phyloP scores from a whole-genome alignment of 1,140 invertebrate species.

The Hypothenemus hampei region DNA sequence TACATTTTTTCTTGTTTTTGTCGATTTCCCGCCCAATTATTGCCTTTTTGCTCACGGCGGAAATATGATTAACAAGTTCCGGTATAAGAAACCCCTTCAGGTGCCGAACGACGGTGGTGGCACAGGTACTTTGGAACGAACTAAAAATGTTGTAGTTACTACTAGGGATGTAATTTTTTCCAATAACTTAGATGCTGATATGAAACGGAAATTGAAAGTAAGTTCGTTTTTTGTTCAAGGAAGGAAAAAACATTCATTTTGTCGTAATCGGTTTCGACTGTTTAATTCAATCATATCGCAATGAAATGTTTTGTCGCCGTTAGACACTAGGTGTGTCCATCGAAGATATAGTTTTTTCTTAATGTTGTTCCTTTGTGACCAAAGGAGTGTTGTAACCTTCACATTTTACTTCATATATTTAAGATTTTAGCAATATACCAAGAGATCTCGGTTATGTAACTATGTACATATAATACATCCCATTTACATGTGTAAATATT shows the following conservation, averaged over 20 bases:
- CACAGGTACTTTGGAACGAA: not conserved
- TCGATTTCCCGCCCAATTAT: constrained; percentile 6
- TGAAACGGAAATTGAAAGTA: not conserved
- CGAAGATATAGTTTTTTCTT: too few species aligned
- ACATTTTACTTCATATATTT: constrained; percentile 6
- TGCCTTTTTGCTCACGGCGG: constrained; percentile 4
- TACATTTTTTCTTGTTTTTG: constrained; percentile 3
- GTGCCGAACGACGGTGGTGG: constrained; percentile 4
- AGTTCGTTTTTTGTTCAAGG: not conserved
- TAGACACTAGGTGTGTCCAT: too few species aligned
- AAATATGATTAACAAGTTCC: constrained; percentile 40
- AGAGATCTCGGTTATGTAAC: not conserved
- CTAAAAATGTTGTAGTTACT: constrained; percentile 4
- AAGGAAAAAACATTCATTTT: not conserved
- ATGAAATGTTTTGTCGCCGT: too few species aligned
- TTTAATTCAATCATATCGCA: not conserved
- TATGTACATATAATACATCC: not conserved
- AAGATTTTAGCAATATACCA: not conserved
- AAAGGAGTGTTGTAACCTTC: constrained; percentile 18
- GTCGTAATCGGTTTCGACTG: not conserved
- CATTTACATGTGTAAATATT: not conserved
- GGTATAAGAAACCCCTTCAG: constrained; percentile 35
- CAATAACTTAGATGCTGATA: constrained; percentile 27
- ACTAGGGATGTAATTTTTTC: constrained; percentile 15
- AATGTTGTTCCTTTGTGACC: too few species aligned